phyloP scores from a whole-genome alignment of 2,113 vertebrate genomes.

The Myodes glareolus region DNA sequence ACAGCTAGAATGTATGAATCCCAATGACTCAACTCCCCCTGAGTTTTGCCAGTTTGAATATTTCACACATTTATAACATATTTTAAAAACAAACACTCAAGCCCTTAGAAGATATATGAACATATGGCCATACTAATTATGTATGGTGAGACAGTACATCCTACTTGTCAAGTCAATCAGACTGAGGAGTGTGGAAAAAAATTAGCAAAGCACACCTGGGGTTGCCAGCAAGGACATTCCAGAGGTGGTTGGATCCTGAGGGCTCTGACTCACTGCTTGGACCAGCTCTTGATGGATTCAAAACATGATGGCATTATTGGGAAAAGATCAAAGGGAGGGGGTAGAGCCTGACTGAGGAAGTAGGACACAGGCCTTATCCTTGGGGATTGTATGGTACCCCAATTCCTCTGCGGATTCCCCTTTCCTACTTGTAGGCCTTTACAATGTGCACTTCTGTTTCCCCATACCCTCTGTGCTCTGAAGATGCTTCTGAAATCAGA shows the following conservation, averaged over 20 bases:
- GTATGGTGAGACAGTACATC: conserved; percentile 10
- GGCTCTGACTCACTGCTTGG: neutral
- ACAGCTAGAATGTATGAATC: neutral
- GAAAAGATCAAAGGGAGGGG: neutral
- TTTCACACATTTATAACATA: conserved; percentile 82
- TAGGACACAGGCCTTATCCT: too few species aligned
- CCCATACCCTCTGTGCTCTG: neutral
- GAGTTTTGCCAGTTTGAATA: conserved; percentile 81
- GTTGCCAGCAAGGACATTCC: neutral
- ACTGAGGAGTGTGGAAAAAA: neutral
- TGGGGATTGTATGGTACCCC: neutral
- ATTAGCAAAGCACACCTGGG: neutral
- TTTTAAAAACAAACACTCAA: conserved; percentile 85
- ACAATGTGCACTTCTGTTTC: neutral
- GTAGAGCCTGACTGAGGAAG: neutral
- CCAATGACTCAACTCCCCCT: neutral
- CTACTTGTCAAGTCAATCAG: neutral
- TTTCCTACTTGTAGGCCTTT: neutral
- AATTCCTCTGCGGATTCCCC: neutral
- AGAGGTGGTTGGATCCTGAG: neutral
- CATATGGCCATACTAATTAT: conserved; percentile 79
- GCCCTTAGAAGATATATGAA: conserved; percentile 80
- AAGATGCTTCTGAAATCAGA: neutral
- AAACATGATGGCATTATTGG: neutral
- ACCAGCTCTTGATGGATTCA: neutral